Evolutionary conservation across 2,888 invertebrate genomes (phyloP), one percentile per base, ranked within the genome.

Genomic region (Alloplasta piceator): DNA sequence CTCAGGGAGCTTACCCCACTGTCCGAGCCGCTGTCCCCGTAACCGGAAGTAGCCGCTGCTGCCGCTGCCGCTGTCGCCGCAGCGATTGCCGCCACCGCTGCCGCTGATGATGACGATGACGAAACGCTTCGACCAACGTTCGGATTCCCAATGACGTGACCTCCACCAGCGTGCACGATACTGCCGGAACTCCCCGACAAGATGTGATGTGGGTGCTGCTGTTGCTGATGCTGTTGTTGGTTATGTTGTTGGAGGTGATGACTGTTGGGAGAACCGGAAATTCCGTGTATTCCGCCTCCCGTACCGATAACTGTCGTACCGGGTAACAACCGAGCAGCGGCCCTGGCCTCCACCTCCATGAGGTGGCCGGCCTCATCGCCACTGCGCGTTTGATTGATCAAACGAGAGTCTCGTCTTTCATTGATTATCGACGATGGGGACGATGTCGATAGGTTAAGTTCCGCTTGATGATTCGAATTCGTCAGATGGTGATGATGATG

Each of bases 1-100:
- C 96, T 94, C 90, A 96, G 93, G 76, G 96, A 96, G 93, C 96
- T 96, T 94, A 96, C 95, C 93, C 96, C 95, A 90, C 95, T 95
- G 93, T 95, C 95, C 75, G 93, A 93, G 64, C 92, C 91, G 92
- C 94, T 94, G 90, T 94, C 94, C 63, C 92, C 92, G 89, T 93
- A 93, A 90, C 93, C 90, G 85, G 90, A 88, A 82, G 88, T 88
- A 9, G 64, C 6, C 10, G 67, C 60, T 46, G 76, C 52, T 26
- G 73, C 46, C 87, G 92, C 86, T 91, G 89, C 66, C 46, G 61
- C 77, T 48, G 67, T 36, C 46, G 50, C 39, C 10, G 74, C 46
- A 14, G 79, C 50, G 12, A 66, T 43, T 87, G 92, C 86, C 91
- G 88, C 63, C 39, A 43, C 76, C 36, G 60, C 64, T 36, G 78